These are phyloP conservation scores for Brachyrhaphis roseni DNA, from an alignment of 2,797 vertebrate genomes.

Conservation along the genomic window DNA sequence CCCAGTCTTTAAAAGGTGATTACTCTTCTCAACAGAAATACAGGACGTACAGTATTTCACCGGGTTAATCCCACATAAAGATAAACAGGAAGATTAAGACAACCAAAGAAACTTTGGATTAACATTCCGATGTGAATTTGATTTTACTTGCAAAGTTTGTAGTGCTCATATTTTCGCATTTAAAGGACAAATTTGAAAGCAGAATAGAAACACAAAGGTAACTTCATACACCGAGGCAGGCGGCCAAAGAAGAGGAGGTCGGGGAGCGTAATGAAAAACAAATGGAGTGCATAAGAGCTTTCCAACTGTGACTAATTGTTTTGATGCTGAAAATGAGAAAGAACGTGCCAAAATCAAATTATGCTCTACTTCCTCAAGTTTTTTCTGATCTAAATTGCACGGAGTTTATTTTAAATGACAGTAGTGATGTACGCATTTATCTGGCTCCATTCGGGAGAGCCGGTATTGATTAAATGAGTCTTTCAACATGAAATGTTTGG, in stretches of 20 bases:
- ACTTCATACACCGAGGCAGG: not conserved
- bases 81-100: not conserved
- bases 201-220: not conserved
- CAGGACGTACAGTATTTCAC: not conserved
- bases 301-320: not conserved
- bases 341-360: not conserved
- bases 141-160: not conserved
- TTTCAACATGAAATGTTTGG: slow-evolving; percentile 35
- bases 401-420: not conserved
- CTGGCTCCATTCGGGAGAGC: not conserved
- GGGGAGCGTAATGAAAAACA: not conserved
- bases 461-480: slow-evolving; percentile 11
- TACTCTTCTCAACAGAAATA: not conserved
- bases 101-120: not conserved
- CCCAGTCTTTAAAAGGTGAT: not conserved
- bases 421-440: not conserved
- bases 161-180: not conserved
- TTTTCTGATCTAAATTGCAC: not conserved
- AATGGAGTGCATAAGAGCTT: not conserved
- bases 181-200: not conserved
- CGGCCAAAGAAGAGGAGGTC: not conserved
- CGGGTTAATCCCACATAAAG: not conserved
- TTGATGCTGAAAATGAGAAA: not conserved
- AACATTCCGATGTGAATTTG: not conserved
- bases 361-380: not conserved